Percentiles rank a stretch among this genome's conserved stretches.
These are phyloP conservation scores for Pachypeltis micranthus DNA, from an alignment of 1,140 invertebrate species.

Conservation along the genomic window DNA sequence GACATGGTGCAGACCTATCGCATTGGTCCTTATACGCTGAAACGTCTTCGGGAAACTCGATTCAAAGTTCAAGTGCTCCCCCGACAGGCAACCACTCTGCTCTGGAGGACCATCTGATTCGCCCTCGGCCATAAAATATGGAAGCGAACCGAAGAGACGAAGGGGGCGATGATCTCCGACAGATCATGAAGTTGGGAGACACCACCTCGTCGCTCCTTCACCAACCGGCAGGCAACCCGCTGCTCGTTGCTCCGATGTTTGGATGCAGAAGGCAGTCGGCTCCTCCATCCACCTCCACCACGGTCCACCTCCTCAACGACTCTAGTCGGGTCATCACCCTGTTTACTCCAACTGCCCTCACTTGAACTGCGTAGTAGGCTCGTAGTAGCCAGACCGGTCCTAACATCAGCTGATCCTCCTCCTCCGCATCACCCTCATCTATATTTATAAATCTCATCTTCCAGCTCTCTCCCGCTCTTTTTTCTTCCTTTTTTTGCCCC, in stretches of 20 bases:
- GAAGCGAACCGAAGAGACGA: neutral
- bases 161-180: neutral
- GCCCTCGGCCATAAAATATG: too few species aligned
- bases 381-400: slow-evolving; percentile 9
- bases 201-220: neutral
- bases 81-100: too few species aligned
- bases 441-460: slow-evolving; percentile 6
- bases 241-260: too few species aligned
- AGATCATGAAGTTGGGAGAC: neutral
- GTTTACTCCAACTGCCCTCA: slow-evolving; percentile 9
- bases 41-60: too few species aligned
- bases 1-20: too few species aligned
- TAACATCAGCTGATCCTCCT: slow-evolving; percentile 6
- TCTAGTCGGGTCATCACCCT: slow-evolving; percentile 5
- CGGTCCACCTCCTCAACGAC: neutral
- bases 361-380: slow-evolving; percentile 9
- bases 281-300: neutral
- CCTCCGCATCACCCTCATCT: neutral
- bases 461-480: neutral
- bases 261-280: neutral
- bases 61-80: too few species aligned
- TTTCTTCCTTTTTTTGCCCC: neutral
- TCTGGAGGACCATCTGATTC: too few species aligned
- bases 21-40: too few species aligned
- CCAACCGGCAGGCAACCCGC: too few species aligned